phyloP scores from a whole-genome alignment of 2,888 invertebrate species.

The Plebejus anna region DNA sequence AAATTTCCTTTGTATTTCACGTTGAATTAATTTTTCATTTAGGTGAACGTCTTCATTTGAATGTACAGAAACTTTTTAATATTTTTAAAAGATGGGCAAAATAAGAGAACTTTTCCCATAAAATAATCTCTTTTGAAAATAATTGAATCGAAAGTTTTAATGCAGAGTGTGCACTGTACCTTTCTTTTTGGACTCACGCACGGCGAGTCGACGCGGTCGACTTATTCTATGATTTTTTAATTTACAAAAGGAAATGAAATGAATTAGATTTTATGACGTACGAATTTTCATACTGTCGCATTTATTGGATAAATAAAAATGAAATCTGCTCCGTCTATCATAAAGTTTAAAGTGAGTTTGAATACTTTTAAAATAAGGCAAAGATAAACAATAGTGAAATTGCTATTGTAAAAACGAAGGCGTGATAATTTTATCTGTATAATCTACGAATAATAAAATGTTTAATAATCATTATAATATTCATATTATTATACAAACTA shows the following conservation, averaged over 20 bases:
- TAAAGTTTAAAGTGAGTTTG: neutral
- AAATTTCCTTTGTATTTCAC: neutral
- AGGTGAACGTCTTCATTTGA: conserved; percentile 1
- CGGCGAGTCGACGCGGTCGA: neutral
- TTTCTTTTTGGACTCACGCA: neutral
- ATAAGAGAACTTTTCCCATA: neutral
- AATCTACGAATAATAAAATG: neutral
- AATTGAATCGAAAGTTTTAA: conserved; percentile 11
- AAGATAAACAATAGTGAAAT: neutral
- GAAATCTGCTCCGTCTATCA: neutral
- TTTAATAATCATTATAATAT: no score
- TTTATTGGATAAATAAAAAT: neutral
- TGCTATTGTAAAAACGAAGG: neutral
- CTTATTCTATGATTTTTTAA: conserved; percentile 10
- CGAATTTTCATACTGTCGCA: neutral
- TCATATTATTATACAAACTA: no score
- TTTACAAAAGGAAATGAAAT: conserved; percentile 1
- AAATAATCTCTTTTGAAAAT: conserved; percentile 4
- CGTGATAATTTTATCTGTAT: neutral
- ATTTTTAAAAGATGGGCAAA: neutral
- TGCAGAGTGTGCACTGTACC: conserved; percentile 1
- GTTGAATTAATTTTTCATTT: conserved; percentile 8
- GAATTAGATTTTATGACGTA: neutral
- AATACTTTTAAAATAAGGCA: neutral
- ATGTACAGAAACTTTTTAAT: conserved; percentile 2